These are phyloP conservation scores for Macrocentrus cingulum DNA, from an alignment of 1,140 invertebrate species.

Conservation along the genomic window DNA sequence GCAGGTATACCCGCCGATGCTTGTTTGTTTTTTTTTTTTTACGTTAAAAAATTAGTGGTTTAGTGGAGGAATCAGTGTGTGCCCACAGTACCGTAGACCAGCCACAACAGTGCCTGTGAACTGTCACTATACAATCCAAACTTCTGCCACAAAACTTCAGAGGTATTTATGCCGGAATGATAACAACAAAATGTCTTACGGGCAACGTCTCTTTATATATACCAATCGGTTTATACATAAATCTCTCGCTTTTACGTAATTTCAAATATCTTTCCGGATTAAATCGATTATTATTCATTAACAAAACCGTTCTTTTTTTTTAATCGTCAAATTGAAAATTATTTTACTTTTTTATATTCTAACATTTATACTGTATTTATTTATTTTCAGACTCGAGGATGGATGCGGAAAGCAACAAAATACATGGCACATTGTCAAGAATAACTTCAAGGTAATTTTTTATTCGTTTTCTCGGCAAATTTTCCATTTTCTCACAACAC, in stretches of 20 bases:
- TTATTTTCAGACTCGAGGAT: too few species aligned
- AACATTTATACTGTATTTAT: too few species aligned
- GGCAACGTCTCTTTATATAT: too few species aligned
- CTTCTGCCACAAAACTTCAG: slow-evolving; percentile 58
- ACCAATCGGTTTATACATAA: neutral
- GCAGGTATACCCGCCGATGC: slow-evolving; percentile 59
- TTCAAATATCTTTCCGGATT: slow-evolving; percentile 21
- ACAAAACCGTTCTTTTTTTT: too few species aligned
- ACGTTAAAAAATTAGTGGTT: slow-evolving; percentile 51
- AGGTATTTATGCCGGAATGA: slow-evolving; percentile 61
- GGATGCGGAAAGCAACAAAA: too few species aligned
- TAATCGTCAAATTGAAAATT: neutral
- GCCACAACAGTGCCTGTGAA: slow-evolving; percentile 58
- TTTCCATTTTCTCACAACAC: too few species aligned
- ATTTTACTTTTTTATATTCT: slow-evolving; percentile 20
- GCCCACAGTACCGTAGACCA: slow-evolving; percentile 57
- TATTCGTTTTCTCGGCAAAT: too few species aligned
- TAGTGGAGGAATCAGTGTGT: slow-evolving; percentile 57
- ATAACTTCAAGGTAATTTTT: too few species aligned
- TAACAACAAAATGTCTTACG: slow-evolving; percentile 54
- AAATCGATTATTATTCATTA: slow-evolving; percentile 49
- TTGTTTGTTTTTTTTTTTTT: slow-evolving; percentile 39
- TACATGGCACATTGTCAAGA: too few species aligned
- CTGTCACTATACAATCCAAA: slow-evolving; percentile 59
- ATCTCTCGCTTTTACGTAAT: too few species aligned